Base-by-base conservation (phyloP, 2,113 vertebrate species). In the Tricholaema leucomelas region DNA sequence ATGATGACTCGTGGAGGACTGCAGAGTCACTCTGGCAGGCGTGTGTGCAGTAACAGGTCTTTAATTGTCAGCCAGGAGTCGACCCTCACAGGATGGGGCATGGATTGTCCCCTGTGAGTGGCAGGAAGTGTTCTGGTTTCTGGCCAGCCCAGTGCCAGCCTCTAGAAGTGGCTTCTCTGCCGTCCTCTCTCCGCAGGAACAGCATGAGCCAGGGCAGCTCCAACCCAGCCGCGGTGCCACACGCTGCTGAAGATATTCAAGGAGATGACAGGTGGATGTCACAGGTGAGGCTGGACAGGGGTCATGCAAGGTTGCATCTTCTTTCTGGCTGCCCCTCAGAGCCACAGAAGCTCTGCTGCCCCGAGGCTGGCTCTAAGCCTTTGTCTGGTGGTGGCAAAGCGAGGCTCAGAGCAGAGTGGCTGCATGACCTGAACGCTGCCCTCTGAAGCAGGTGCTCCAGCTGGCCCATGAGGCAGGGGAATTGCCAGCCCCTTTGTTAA, bases 211-310 rank as follows among this genome's bases (percentile, higher is more conserved):
- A 98, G 48, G 99, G 98, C 73, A 98, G 98, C 40, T 67, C 97
- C 8, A 99, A 99, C 94, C 98, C 98, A 2, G 99, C 99, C 50
- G 98, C 99, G 15, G 96, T 98, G 31, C 97, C 99, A 5, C 97
- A 97, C 21, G 98, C 98, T 2, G 98, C 98, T 0, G 98, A 98
- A 87, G 99, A 99, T 81, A 72, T 98, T 8, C 99, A 99, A 86
- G 99, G 99, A 10, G 99, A 99, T 36, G 98, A 97, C 86, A 98
- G 99, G 61, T 99, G 99, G 99, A 98, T 99, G 97, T 98, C 99
- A 33, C 99, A 99, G 99, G 99, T 99, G 75, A 91, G 96, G 91
- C 33, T 4, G 52, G 36, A 50, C 28, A 38, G 21, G 25, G 17
- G 15, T 3, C 20, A 1, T 1, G 0, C 1, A 18, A 5, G 54